These are phyloP conservation scores for Amphibalanus amphitrite DNA, from an alignment of 1,140 invertebrate species.

Conservation along the genomic window DNA sequence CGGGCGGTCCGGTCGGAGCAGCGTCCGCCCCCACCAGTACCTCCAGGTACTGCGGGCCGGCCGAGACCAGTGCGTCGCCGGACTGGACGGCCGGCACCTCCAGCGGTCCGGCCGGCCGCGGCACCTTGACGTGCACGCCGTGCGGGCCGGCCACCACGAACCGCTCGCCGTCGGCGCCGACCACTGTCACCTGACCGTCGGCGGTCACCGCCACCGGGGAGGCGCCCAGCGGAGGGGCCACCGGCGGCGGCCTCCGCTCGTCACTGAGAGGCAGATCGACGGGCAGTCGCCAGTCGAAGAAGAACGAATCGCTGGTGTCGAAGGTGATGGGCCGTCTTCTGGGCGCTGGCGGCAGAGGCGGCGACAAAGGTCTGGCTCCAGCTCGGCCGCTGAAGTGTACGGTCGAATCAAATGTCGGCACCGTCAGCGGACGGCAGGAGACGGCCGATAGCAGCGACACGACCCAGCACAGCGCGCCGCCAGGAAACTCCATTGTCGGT, in stretches of 20 bases:
- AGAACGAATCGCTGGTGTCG: not conserved
- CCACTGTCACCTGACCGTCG: conserved; percentile 6
- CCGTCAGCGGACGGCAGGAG: not conserved
- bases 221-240: too few relatives aligned
- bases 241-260: too few relatives aligned
- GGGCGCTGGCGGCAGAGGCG: too few relatives aligned
- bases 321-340: not conserved
- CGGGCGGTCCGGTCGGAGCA: too few relatives aligned
- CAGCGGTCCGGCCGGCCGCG: not conserved
- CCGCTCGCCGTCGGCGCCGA: not conserved
- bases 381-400: too few relatives aligned
- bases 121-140: not conserved
- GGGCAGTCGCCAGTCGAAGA: not conserved
- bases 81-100: not conserved
- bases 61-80: not conserved
- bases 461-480: too few relatives aligned
- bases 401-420: not conserved
- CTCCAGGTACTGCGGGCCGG: not conserved
- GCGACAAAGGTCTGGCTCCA: not conserved
- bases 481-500: too few relatives aligned
- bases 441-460: not conserved
- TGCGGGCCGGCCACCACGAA: not conserved
- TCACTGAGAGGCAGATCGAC: not conserved
- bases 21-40: not conserved
- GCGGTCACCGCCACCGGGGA: conserved; percentile 9